phyloP scores from a whole-genome alignment of 2,113 vertebrate species.

The Clarias gariepinus region DNA sequence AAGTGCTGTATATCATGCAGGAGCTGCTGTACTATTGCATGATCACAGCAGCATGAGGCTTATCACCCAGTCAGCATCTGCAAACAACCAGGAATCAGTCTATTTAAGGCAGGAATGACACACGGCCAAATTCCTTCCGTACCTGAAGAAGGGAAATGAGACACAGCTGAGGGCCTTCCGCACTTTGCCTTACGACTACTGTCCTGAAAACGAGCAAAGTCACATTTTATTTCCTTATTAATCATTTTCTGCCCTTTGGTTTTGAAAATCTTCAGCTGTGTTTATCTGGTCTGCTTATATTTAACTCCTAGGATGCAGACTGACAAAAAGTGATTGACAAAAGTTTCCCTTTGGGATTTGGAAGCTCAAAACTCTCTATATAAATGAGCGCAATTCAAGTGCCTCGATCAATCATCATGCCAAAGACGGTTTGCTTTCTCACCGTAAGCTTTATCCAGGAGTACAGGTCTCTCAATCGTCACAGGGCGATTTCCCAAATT shows the following conservation, averaged over 20 bases:
- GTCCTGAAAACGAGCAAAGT: background rate
- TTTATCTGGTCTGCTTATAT: conserved; percentile 1
- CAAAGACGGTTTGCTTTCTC: conserved; percentile 38
- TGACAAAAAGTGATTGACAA: background rate
- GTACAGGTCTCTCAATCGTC: conserved; percentile 2
- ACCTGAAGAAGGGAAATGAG: background rate
- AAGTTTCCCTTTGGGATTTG: background rate
- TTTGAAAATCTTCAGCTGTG: background rate
- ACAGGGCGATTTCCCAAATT: background rate
- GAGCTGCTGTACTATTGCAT: conserved; percentile 77
- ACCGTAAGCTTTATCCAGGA: background rate
- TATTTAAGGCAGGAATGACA: background rate
- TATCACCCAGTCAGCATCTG: conserved; percentile 36
- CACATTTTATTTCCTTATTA: background rate
- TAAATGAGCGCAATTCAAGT: conserved; percentile 28
- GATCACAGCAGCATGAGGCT: conserved; percentile 55
- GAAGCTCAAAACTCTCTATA: conserved; percentile 7
- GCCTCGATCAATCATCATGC: conserved; percentile 38
- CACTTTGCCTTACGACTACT: conserved; percentile 17
- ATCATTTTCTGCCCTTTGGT: background rate
- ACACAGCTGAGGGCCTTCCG: background rate
- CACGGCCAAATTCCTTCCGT: conserved; percentile 16
- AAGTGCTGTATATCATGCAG: conserved; percentile 66
- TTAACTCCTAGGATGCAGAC: background rate
- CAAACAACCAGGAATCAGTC: conserved; percentile 2